A percentile compares a stretch with the other conserved stretches of the same genome.
Conservation (phyloP, 2,113 vertebrate species). For the Xenus cinereus region DNA sequence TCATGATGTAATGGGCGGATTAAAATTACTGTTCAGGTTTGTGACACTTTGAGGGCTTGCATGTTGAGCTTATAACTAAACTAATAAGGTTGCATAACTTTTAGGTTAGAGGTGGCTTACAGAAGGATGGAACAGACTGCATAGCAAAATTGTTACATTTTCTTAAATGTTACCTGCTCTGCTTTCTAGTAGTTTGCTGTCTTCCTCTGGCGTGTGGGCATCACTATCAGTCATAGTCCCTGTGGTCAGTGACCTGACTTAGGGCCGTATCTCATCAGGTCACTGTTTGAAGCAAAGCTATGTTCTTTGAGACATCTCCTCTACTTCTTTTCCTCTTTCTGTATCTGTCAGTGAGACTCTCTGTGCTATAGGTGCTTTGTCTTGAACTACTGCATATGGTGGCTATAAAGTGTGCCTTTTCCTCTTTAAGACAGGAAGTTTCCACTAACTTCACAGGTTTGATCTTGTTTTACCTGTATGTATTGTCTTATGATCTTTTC, state of each 20-base stretch:
- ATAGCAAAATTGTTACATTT: not conserved
- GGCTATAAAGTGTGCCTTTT: not conserved
- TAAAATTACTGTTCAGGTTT: not conserved
- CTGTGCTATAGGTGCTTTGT: not conserved
- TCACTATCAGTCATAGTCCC: not conserved
- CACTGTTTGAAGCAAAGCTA: not conserved
- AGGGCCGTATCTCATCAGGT: not conserved
- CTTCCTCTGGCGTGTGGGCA: not conserved
- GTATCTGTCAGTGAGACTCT: not conserved
- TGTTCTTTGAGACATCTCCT: not conserved
- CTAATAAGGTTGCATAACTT: not conserved
- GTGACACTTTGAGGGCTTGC: not conserved
- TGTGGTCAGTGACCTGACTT: not conserved
- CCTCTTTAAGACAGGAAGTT: not conserved
- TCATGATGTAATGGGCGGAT: not conserved
- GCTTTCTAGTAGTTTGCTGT: not conserved
- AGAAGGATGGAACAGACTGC: not conserved
- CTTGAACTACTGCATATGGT: not conserved
- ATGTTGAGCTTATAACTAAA: not conserved
- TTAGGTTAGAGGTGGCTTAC: not conserved
- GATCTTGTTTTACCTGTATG: not conserved
- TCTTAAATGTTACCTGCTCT: not conserved
- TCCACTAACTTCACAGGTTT: not conserved
- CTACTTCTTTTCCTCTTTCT: not conserved
- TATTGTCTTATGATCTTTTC: not conserved